These are phyloP conservation scores for Brachionus paranguensis DNA, from an alignment of 1,140 invertebrate species.

Conservation along the genomic window DNA sequence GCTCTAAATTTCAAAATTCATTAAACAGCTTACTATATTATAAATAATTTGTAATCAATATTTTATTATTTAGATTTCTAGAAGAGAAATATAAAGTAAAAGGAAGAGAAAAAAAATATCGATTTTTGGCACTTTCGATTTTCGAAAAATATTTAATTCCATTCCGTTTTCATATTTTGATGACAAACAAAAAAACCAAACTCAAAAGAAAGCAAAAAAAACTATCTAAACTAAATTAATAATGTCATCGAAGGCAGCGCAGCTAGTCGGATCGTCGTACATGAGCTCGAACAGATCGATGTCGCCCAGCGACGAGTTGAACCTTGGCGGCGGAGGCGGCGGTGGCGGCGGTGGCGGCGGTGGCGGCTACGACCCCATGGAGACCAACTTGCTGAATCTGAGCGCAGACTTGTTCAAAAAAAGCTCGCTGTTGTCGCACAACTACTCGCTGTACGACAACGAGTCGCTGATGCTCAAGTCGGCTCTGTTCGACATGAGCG, in stretches of 20 bases:
- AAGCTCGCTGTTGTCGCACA: background rate
- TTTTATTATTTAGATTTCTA: background rate
- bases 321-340: background rate
- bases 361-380: background rate
- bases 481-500: background rate
- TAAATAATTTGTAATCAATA: background rate
- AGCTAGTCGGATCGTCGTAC: background rate
- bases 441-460: background rate
- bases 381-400: background rate
- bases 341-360: background rate
- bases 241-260: slow-evolving; percentile 31
- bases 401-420: background rate
- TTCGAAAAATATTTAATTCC: background rate
- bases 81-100: background rate
- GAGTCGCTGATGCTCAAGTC: background rate
- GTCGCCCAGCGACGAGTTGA: slow-evolving; percentile 4
- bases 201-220: background rate
- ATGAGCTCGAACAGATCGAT: background rate
- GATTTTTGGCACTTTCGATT: background rate
- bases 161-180: background rate
- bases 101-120: background rate
- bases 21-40: background rate
- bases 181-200: background rate
- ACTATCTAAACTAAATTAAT: background rate
- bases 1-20: background rate